Conservation (phyloP, 2,113 vertebrate genomes). For the Porphyrio hochstetteri region DNA sequence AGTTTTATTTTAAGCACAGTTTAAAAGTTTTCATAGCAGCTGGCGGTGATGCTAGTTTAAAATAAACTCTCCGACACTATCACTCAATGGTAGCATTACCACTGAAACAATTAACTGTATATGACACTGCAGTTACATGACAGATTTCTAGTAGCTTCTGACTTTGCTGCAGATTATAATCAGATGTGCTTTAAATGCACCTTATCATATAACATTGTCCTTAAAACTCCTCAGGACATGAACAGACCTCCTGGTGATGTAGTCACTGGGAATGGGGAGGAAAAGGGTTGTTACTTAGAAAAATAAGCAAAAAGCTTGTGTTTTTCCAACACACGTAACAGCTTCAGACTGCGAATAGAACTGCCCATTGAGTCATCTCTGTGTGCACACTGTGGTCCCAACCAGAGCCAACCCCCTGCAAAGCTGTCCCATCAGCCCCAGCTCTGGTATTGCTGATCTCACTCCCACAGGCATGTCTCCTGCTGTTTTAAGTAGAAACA, state of each 20-base stretch:
- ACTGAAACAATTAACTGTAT: not conserved
- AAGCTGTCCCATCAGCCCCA: not conserved
- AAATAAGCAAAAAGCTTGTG: accelerated
- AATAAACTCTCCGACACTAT: not conserved
- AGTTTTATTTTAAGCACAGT: constrained; percentile 5
- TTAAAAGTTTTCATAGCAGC: not conserved
- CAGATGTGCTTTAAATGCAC: not conserved
- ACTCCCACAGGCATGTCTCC: not conserved
- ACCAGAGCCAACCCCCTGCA: not conserved
- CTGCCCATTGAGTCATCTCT: not conserved
- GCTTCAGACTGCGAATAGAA: not conserved
- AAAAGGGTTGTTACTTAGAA: not conserved
- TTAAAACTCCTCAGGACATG: not conserved
- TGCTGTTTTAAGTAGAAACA: not conserved
- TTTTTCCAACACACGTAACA: not conserved
- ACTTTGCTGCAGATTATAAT: not conserved
- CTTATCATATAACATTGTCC: not conserved
- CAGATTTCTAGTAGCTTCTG: not conserved
- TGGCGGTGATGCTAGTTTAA: not conserved
- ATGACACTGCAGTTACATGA: not conserved
- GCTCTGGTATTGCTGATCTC: not conserved
- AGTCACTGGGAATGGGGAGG: not conserved
- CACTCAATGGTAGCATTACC: not conserved
- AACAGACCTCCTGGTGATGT: not conserved
- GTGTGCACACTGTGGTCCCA: not conserved